phyloP scores from a whole-genome alignment of 2,888 invertebrate species.

The Cheilosia vulpina region DNA sequence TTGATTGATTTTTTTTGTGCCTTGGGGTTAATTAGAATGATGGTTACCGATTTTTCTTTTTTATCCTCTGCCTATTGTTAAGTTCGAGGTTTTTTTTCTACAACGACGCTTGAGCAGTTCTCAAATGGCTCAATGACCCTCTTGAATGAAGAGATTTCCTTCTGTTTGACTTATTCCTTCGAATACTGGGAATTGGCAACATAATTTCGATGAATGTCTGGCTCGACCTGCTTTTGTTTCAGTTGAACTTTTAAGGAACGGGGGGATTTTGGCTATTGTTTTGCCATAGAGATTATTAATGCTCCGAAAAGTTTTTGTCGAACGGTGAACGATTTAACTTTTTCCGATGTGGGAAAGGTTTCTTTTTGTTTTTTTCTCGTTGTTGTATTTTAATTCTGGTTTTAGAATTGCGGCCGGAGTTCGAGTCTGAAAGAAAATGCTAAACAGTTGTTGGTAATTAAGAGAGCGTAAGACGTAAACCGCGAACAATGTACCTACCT shows the following conservation, averaged over 20 bases:
- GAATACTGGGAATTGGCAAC: conserved; percentile 64
- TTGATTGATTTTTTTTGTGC: conserved; percentile 73
- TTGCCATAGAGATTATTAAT: conserved; percentile 52
- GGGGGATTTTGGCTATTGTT: conserved; percentile 35
- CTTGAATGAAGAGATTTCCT: conserved; percentile 50
- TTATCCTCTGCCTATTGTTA: conserved; percentile 43
- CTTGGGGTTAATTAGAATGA: conserved; percentile 73
- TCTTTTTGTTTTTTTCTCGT: conserved; percentile 16
- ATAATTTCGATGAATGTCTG: conserved; percentile 69
- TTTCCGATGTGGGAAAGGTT: conserved; percentile 20
- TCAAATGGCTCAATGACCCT: conserved; percentile 54
- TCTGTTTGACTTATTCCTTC: conserved; percentile 64
- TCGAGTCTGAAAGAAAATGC: background rate
- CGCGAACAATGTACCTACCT: background rate
- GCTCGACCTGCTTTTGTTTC: conserved; percentile 59
- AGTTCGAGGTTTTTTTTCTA: conserved; percentile 8
- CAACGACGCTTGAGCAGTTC: conserved; percentile 48
- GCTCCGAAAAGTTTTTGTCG: conserved; percentile 50
- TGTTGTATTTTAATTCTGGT: background rate
- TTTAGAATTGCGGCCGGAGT: background rate
- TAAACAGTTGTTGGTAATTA: background rate
- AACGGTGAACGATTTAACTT: conserved; percentile 39
- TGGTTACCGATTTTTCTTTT: conserved; percentile 55
- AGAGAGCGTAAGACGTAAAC: background rate
- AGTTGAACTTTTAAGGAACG: conserved; percentile 33